phyloP scores from a whole-genome alignment of 2,888 invertebrate species.

The Nomada fucata region DNA sequence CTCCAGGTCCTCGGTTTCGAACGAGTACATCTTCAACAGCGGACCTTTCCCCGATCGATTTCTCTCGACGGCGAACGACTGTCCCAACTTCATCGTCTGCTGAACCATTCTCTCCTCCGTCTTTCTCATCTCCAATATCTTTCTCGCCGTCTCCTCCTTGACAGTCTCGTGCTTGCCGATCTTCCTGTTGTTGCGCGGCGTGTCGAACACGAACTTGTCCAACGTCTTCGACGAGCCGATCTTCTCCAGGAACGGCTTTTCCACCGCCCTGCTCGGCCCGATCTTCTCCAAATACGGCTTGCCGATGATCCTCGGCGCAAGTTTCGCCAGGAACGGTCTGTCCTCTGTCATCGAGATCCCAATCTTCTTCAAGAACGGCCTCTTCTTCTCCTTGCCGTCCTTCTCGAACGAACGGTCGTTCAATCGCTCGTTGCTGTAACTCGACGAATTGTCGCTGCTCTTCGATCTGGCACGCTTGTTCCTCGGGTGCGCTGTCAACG shows the following conservation, averaged over 20 bases:
- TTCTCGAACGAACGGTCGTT: constrained; percentile 75
- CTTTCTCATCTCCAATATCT: constrained; percentile 16
- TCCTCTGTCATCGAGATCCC: constrained; percentile 82
- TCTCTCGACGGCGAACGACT: constrained; percentile 55
- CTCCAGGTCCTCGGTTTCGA: constrained; percentile 81
- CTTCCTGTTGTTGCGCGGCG: constrained; percentile 53
- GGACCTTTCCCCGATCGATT: constrained; percentile 79
- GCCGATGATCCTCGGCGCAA: constrained; percentile 79
- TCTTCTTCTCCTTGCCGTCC: constrained; percentile 75
- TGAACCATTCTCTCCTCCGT: not conserved
- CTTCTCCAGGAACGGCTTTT: constrained; percentile 81
- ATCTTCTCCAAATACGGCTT: constrained; percentile 82
- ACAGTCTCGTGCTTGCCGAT: not conserved
- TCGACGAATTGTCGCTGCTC: constrained; percentile 82
- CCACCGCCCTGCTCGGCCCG: constrained; percentile 81
- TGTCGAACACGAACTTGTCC: constrained; percentile 80
- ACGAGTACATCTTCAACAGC: constrained; percentile 82
- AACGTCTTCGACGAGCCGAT: constrained; percentile 80
- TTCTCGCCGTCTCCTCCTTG: constrained; percentile 26
- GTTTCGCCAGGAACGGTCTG: constrained; percentile 78
- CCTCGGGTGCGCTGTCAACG: constrained; percentile 78
- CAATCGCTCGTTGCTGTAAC: constrained; percentile 79
- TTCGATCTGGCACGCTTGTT: constrained; percentile 81
- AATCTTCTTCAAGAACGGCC: constrained; percentile 81
- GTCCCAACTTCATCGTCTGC: not conserved